Percentiles rank a stretch among this genome's conserved stretches.
These are phyloP conservation scores for Fratercula arctica DNA, from an alignment of 2,797 vertebrate species.

Conservation along the genomic window DNA sequence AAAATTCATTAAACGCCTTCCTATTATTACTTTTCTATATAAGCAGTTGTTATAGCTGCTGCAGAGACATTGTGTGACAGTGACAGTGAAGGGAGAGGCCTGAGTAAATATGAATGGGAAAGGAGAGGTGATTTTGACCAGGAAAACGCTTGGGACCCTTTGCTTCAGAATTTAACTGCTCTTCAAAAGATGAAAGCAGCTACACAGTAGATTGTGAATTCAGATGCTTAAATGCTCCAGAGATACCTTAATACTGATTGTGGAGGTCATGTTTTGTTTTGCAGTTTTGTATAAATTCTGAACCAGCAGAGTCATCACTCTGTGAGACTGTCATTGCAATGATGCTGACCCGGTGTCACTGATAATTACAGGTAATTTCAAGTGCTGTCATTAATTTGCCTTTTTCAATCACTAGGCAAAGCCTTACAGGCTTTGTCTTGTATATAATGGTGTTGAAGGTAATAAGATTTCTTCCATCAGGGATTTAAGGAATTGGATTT, in stretches of 20 bases:
- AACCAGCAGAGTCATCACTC: conserved; percentile 2
- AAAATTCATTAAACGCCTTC: conserved; percentile 65
- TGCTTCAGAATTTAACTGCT: conserved; percentile 47
- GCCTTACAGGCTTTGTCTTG: conserved; percentile 57
- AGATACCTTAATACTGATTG: conserved; percentile 3
- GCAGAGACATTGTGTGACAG: conserved; percentile 36
- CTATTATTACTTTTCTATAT: conserved; percentile 63
- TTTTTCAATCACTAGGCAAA: conserved; percentile 54
- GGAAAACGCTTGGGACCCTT: conserved; percentile 41
- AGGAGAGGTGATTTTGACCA: conserved; percentile 32
- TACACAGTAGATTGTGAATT: conserved; percentile 2
- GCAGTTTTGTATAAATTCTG: neutral
- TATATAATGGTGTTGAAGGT: conserved; percentile 51
- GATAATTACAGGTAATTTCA: conserved; percentile 71
- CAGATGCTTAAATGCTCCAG: conserved; percentile 45
- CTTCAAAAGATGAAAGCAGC: conserved; percentile 51
- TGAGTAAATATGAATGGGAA: conserved; percentile 55
- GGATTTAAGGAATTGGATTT: conserved; percentile 62
- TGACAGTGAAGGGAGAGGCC: conserved; percentile 25
- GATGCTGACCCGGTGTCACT: conserved; percentile 42
- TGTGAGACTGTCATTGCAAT: conserved; percentile 11
- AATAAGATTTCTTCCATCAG: conserved; percentile 60
- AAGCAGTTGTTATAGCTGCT: conserved; percentile 51
- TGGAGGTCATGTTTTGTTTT: conserved; percentile 40
- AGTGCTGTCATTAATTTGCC: conserved; percentile 63